Percentiles rank a stretch among this genome's conserved stretches.
Conservation (phyloP, 2,113 vertebrate species). For the Nanger granti region DNA sequence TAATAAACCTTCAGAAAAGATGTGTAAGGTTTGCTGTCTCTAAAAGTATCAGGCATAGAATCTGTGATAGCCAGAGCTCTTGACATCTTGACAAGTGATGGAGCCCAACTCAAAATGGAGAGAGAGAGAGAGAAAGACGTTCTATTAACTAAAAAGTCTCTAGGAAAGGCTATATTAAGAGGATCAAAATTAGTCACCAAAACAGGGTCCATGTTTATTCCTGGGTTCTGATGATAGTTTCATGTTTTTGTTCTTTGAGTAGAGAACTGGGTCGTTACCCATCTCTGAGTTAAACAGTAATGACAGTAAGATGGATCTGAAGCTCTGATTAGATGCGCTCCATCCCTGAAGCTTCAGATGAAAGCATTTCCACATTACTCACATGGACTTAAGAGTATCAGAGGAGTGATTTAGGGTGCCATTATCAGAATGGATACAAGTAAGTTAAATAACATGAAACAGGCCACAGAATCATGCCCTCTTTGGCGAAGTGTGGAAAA, state of each 20-base stretch:
- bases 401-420: background rate
- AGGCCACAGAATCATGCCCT: background rate
- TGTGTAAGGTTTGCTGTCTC: background rate
- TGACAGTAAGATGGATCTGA: background rate
- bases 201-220: background rate
- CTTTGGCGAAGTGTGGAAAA: background rate
- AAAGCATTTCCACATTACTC: background rate
- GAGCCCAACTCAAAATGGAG: background rate
- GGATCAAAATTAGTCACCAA: background rate
- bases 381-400: background rate
- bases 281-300: background rate
- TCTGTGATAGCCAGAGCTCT: background rate
- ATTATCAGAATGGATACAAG: background rate
- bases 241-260: background rate
- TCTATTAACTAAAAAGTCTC: background rate
- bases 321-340: background rate
- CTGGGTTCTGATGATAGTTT: background rate
- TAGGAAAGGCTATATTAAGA: background rate
- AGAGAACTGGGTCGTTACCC: background rate
- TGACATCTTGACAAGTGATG: background rate
- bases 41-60: background rate
- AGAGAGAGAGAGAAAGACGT: accelerated
- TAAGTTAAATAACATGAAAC: background rate
- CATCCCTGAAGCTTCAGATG: background rate
- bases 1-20: background rate